Evolutionary conservation across 2,888 invertebrate species (phyloP).

Genomic region (Epirrita christyi): DNA sequence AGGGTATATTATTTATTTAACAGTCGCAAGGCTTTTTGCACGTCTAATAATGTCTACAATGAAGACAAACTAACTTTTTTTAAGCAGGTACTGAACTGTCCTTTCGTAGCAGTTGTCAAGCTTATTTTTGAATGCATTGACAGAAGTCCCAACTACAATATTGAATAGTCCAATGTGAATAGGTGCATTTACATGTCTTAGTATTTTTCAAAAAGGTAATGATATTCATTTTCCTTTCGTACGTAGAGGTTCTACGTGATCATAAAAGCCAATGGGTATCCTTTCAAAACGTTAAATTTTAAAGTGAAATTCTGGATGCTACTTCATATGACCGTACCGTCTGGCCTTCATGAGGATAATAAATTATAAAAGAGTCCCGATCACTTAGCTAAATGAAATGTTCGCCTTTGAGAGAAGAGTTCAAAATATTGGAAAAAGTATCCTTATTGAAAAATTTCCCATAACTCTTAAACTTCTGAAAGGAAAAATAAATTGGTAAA

Average conservation of each 20-base stretch:
- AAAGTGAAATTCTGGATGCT: slow-evolving; percentile 11
- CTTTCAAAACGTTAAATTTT: slow-evolving; percentile 9
- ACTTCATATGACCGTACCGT: slow-evolving; percentile 7
- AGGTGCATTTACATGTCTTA: too few species aligned
- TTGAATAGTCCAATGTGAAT: background rate
- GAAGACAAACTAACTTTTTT: too few species aligned
- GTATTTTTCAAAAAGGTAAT: too few species aligned
- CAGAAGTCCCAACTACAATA: too few species aligned
- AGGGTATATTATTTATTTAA: too few species aligned
- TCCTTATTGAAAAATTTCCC: slow-evolving; percentile 28
- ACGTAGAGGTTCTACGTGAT: background rate
- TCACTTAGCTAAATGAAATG: slow-evolving; percentile 71
- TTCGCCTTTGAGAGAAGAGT: slow-evolving; percentile 50
- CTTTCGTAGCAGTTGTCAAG: too few species aligned
- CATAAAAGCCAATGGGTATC: slow-evolving; percentile 1
- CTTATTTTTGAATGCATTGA: too few species aligned
- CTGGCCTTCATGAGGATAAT: slow-evolving; percentile 32
- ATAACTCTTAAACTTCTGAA: slow-evolving; percentile 14
- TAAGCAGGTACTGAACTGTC: too few species aligned
- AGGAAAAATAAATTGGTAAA: slow-evolving; percentile 5
- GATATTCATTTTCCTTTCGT: background rate
- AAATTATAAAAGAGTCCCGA: slow-evolving; percentile 57
- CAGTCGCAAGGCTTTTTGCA: too few species aligned
- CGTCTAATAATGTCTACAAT: too few species aligned
- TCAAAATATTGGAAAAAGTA: slow-evolving; percentile 59